Evolutionary conservation across 2,113 vertebrate genomes (phyloP).

Genomic region (Ochotona princeps): DNA sequence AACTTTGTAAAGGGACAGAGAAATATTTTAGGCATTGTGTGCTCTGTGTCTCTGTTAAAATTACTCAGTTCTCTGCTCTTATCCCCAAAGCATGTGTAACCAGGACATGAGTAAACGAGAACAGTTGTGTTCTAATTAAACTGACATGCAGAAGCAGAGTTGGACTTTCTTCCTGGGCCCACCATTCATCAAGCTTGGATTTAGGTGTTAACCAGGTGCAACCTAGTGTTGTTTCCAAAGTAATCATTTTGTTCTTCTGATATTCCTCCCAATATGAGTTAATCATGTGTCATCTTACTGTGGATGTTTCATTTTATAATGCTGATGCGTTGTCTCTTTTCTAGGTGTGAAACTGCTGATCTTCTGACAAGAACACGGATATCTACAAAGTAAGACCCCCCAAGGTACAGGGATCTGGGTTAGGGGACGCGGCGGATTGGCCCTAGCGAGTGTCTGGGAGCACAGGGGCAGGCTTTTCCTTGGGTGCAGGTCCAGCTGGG

Average conservation of each 20-base stretch:
- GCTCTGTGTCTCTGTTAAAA: background rate
- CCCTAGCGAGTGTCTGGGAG: no score
- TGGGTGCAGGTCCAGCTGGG: no score
- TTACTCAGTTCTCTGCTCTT: background rate
- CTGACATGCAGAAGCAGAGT: background rate
- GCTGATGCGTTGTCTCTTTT: conserved; percentile 63
- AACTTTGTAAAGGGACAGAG: background rate
- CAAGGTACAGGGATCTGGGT: no score
- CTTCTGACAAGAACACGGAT: conserved; percentile 78
- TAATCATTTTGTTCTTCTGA: background rate
- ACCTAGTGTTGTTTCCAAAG: background rate
- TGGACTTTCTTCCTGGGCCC: background rate
- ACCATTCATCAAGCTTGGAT: background rate
- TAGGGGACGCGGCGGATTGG: no score
- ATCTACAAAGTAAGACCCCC: no score
- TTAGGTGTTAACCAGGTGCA: background rate
- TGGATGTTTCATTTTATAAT: background rate
- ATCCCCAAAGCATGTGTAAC: background rate
- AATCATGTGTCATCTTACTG: background rate
- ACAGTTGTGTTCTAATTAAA: background rate
- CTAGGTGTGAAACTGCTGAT: conserved; percentile 87
- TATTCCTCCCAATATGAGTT: background rate
- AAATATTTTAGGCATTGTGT: background rate
- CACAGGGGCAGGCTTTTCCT: no score
- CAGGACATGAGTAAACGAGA: accelerated